Evolutionary conservation across 2,888 invertebrate genomes (phyloP).

Genomic region (Melanophora roralis): DNA sequence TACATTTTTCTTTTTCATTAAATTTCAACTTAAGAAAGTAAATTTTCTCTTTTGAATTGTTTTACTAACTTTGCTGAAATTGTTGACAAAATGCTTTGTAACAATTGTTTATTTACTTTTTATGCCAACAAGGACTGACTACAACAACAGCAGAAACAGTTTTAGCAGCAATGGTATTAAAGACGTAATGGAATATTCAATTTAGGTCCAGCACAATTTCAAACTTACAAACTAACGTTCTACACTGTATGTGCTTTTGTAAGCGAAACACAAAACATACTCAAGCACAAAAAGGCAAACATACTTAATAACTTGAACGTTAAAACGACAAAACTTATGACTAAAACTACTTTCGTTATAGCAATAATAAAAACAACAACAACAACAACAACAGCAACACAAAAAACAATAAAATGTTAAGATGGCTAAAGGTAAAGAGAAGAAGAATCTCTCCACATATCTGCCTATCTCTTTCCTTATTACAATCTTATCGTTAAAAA

Average conservation of each 20-base stretch:
- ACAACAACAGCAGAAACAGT: neutral
- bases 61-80: constrained; percentile 62
- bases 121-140: constrained; percentile 37
- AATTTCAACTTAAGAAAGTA: constrained; percentile 48
- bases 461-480: too few species aligned
- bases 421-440: neutral
- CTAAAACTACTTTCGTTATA: constrained; percentile 50
- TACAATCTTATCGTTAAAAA: too few species aligned
- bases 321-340: constrained; percentile 48
- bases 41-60: constrained; percentile 57
- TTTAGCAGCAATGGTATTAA: neutral
- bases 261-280: neutral
- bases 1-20: constrained; percentile 46
- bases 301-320: constrained; percentile 8
- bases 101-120: constrained; percentile 66
- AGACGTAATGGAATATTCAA: constrained; percentile 24
- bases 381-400: constrained; percentile 8
- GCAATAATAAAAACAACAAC: constrained; percentile 11
- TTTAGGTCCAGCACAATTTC: constrained; percentile 57
- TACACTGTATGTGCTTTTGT: neutral
- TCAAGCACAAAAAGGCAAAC: neutral
- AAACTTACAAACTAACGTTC: constrained; percentile 8
- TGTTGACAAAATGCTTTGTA: constrained; percentile 67
- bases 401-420: neutral
- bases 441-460: too few species aligned